Evolutionary conservation across 2,888 invertebrate genomes (phyloP), one percentile per base, ranked within the genome.

Genomic region (Diachrysia chrysitis): DNA sequence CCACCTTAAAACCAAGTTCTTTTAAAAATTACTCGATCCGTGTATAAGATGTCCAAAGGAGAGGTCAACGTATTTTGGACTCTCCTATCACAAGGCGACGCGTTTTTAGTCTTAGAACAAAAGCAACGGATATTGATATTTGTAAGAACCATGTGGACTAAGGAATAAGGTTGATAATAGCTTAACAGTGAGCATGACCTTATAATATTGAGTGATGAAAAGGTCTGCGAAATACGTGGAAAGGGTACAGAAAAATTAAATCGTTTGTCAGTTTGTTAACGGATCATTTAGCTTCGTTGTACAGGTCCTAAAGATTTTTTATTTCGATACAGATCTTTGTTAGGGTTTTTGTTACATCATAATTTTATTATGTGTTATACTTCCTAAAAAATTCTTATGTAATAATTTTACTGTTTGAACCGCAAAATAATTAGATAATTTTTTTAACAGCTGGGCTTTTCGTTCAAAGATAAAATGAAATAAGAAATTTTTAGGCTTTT

Each of bases 61-160:
- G 85, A 87, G 92, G 82, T 90, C 93, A 85, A 64, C 71, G 84
- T 88, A 90, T 87, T 89, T 90, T 92, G 87, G 92, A 85, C 87
- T 83, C 84, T 85, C 82, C 77, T 82, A 83, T 86, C 89, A 85
- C 87, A 85, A 88, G 87, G 87, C 89, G 87, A 86, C 86, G 85
- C 85, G 82, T 88, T 90, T 88, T 83, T 85, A 83, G 85, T 87
- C 85, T 89, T 85, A 89, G 90, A 92, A 93, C 92, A 92, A 93
- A 92, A 91, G 88, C 85, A 77, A 75, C 76, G 59, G 73, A 63
- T 66, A 73, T 73, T 77, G 58, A 67, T 75, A 78, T 61, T 68
- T 65, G 70, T 82, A 83, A 80, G 72, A 70, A 86, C 89, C 85
- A 73, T 89, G 83, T 67, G 10, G 5, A 53, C 59, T 60, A 67